Percentiles rank a stretch among this genome's conserved stretches.
Evolutionary conservation across 2,888 invertebrate genomes (phyloP).

Genomic region (Lasioglossum figueresi): DNA sequence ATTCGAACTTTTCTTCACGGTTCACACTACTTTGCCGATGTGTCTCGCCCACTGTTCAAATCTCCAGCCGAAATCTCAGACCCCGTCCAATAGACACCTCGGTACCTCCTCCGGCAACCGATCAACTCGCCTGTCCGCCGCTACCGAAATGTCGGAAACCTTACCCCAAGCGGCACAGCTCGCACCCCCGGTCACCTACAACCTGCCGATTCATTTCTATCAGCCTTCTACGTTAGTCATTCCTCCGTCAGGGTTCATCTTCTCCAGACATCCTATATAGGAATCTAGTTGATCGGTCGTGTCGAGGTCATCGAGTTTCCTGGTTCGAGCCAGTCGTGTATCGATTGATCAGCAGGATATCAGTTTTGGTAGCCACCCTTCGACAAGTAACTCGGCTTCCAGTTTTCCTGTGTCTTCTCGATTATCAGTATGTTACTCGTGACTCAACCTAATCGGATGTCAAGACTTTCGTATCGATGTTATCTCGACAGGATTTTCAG

Average conservation of each 20-base stretch:
- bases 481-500: neutral
- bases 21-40: neutral
- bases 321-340: neutral
- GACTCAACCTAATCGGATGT: neutral
- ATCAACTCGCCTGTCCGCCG: neutral
- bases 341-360: neutral
- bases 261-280: neutral
- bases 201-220: neutral
- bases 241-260: neutral
- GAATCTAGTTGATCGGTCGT: neutral
- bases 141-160: neutral
- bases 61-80: no score
- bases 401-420: neutral
- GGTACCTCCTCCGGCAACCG: neutral
- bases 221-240: neutral
- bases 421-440: neutral
- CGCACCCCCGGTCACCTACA: neutral
- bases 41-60: no score
- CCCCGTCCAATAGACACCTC: neutral
- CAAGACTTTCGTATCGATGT: neutral
- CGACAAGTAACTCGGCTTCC: neutral
- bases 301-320: slow-evolving; percentile 6
- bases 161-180: neutral
- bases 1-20: neutral
- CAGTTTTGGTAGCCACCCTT: neutral